Percentiles rank a stretch among this genome's conserved stretches.
Conservation (phyloP, 37 sponge, comb jelly and placozoan genomes). For the Hexactinellida sp. region DNA sequence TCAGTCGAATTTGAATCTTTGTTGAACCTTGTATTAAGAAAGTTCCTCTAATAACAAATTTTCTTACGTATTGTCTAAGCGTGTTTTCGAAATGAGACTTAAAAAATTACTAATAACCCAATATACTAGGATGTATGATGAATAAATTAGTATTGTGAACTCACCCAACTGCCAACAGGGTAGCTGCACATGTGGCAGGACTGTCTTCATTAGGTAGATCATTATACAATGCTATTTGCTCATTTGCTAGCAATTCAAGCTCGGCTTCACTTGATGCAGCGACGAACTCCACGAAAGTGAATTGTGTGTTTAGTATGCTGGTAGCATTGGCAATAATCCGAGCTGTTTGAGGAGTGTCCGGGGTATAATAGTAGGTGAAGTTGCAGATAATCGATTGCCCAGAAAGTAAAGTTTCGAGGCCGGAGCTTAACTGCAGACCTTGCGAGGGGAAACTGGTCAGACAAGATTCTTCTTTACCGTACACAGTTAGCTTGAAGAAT, state of each 20-base stretch:
- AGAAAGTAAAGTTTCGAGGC: neutral
- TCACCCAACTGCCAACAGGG: neutral
- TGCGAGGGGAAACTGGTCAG: neutral
- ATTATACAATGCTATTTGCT: neutral
- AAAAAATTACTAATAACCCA: too few relatives aligned
- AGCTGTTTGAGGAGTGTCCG: neutral
- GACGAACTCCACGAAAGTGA: neutral
- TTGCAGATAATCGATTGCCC: neutral
- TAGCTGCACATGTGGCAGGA: neutral
- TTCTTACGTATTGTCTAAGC: too few relatives aligned
- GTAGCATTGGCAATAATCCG: neutral
- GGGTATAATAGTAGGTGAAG: neutral
- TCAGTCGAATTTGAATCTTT: too few relatives aligned
- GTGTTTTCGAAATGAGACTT: too few relatives aligned
- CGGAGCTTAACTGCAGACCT: neutral
- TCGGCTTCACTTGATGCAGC: neutral
- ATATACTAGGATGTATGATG: too few relatives aligned
- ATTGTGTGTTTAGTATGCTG: neutral
- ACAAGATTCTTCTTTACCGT: neutral
- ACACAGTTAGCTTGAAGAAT: neutral
- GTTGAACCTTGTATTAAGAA: too few relatives aligned
- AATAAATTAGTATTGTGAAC: neutral
- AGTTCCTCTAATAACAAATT: too few relatives aligned
- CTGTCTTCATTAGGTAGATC: neutral
- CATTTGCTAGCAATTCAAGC: neutral